Evolutionary conservation across 2,888 invertebrate species (phyloP), one percentile per base, ranked within the genome.

Genomic region (Rhabditophanes sp.): DNA sequence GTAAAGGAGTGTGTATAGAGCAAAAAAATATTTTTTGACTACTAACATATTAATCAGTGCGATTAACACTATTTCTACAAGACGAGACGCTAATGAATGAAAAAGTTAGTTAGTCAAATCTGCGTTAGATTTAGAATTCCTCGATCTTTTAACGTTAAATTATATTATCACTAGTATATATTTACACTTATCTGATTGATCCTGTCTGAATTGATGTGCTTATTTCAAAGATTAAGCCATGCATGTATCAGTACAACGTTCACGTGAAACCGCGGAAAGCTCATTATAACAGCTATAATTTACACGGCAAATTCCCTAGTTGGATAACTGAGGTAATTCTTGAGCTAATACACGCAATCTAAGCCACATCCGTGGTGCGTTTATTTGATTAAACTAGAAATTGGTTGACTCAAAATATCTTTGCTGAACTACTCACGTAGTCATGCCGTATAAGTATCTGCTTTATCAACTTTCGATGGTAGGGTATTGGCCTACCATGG

Each of bases 391-490:
- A 70, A 70, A 71, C 70, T 70, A 48, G 50, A 45, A 36, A 42
- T 33, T 41, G 60, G 61, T 46, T 63, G 63, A 65, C 49, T 65
- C 64, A 57, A 56, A 51, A 63, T 65, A 67, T 65, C 61, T 61
- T 53, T 46, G 41, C 47, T 56, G 61, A 57, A 66, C 42, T 65
- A 53, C 71, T 64, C 67, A 70, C 70, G 71, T 71, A 71, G 72
- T 72, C 72, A 70, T 66, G 69, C 72, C 73, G 70, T 74, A 74
- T 72, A 73, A 74, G 72, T 75, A 70, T 74, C 74, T 75, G 75
- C 73, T 75, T 70, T 75, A 75, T 75, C 75, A 74, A 73, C 73
- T 74, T 67, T 73, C 71, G 75, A 75, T 73, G 74, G 75, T 75
- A 74, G 72, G 70, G 69, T 73, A 71, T 69, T 68, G 67, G 75